These are phyloP conservation scores for Bruchidius siliquastri DNA, from an alignment of 2,888 invertebrate genomes.

Conservation along the genomic window DNA sequence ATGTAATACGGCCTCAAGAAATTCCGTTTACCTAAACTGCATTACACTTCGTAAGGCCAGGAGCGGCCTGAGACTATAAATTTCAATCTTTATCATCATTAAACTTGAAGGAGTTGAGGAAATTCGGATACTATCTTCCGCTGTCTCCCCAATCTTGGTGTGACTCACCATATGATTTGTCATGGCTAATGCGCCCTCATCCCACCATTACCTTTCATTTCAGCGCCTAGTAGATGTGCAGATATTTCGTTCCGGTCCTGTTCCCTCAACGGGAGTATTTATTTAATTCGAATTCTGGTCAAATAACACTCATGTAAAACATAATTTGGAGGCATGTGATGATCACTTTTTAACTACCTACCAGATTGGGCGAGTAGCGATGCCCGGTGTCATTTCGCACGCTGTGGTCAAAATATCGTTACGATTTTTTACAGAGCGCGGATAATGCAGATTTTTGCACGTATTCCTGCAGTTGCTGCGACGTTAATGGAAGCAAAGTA, in stretches of 20 bases:
- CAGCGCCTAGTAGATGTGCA: too few species aligned
- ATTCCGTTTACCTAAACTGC: conserved; percentile 1
- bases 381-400: neutral
- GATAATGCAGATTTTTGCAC: neutral
- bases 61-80: neutral
- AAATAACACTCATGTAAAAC: neutral
- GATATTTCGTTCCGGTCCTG: neutral
- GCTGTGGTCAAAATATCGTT: neutral
- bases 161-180: too few species aligned
- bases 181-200: too few species aligned
- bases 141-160: too few species aligned
- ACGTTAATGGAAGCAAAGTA: neutral
- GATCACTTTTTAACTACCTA: neutral
- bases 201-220: too few species aligned
- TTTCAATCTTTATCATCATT: too few species aligned
- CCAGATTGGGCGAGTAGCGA: neutral
- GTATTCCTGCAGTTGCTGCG: neutral
- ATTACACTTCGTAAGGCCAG: neutral
- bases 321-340: neutral
- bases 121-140: too few species aligned
- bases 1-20: conserved; percentile 14
- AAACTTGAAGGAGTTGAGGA: too few species aligned
- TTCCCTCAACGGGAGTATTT: neutral
- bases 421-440: neutral
- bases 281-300: neutral